Evolutionary conservation across 2,113 vertebrate species (phyloP).

Genomic region (Spea multiplicata): DNA sequence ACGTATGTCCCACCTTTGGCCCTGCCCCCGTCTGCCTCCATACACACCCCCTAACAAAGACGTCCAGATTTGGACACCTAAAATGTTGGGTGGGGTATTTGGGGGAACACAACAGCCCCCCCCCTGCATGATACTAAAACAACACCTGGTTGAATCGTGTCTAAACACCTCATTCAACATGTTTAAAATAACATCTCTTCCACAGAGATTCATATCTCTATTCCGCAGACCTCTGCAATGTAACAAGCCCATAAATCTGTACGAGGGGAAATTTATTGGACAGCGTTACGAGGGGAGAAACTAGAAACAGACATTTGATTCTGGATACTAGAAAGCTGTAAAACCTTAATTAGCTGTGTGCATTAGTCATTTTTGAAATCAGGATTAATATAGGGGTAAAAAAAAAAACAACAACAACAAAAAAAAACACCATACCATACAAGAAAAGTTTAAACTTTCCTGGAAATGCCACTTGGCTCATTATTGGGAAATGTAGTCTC

Average conservation of each 20-base stretch:
- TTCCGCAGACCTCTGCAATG: constrained; percentile 52
- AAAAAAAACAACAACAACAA: constrained; percentile 70
- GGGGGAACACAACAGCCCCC: no score
- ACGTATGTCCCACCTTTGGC: no score
- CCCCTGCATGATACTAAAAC: no score
- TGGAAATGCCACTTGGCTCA: constrained; percentile 72
- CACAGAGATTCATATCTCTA: constrained; percentile 39
- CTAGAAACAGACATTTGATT: constrained; percentile 73
- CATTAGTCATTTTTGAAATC: constrained; percentile 72
- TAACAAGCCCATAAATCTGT: constrained; percentile 54
- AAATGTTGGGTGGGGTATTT: no score
- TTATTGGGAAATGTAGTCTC: constrained; percentile 73
- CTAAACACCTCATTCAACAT: no score
- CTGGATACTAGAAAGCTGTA: constrained; percentile 71
- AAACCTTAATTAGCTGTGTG: constrained; percentile 78
- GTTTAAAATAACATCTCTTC: not conserved
- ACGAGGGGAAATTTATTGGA: constrained; percentile 61
- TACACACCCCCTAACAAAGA: no score
- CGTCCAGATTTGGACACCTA: no score
- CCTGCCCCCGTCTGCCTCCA: no score
- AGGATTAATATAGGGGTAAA: constrained; percentile 64
- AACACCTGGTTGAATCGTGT: no score
- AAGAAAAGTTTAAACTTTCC: constrained; percentile 69
- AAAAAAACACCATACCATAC: constrained; percentile 63
- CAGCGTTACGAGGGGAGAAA: constrained; percentile 67